Evolutionary conservation across 2,888 invertebrate genomes (phyloP), one percentile per base, ranked within the genome.

Genomic region (Stenotaenia linearis): DNA sequence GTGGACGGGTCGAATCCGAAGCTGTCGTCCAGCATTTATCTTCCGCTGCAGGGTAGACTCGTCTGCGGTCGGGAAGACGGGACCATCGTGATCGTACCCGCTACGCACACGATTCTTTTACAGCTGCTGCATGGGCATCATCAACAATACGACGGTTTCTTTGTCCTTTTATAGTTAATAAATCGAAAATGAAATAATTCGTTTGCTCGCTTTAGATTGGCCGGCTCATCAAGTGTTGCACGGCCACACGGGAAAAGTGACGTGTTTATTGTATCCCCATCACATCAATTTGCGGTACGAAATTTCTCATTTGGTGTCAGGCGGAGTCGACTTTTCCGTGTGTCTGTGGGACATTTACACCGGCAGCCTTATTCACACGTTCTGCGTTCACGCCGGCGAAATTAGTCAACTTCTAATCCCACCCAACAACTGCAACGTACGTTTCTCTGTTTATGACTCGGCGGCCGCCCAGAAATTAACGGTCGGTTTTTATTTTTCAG

Each of bases 341-440:
- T 96, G 96, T 83, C 89, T 98, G 0, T 98, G 98, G 98, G 97
- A 98, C 85, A 88, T 98, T 82, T 94, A 94, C 85, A 92, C 93
- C 37, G 97, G 97, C 1, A 91, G 91, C 0, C 87, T 97, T 50
- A 88, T 99, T 79, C 96, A 98, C 85, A 90, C 97, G 4, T 99
- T 98, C 88, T 97, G 97, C 84, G 97, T 98, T 0, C 98, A 99
- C 86, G 98, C 98, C 0, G 99, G 98, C 0, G 97, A 98, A 88
- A 95, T 99, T 15, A 93, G 95, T 0, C 96, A 97, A 86, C 89
- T 99, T 1, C 88, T 97, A 78, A 96, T 98, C 5, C 98, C 98
- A 18, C 98, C 98, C 0, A 92, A 93, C 82, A 94, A 93, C 82
- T 89, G 89, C 83, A 89, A 87, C 84, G 89, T 88, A 83, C 85